Percentiles rank a stretch among this genome's conserved stretches.
These are phyloP conservation scores for Sphyrna mokarran DNA, from an alignment of 2,113 vertebrate genomes.

Conservation along the genomic window DNA sequence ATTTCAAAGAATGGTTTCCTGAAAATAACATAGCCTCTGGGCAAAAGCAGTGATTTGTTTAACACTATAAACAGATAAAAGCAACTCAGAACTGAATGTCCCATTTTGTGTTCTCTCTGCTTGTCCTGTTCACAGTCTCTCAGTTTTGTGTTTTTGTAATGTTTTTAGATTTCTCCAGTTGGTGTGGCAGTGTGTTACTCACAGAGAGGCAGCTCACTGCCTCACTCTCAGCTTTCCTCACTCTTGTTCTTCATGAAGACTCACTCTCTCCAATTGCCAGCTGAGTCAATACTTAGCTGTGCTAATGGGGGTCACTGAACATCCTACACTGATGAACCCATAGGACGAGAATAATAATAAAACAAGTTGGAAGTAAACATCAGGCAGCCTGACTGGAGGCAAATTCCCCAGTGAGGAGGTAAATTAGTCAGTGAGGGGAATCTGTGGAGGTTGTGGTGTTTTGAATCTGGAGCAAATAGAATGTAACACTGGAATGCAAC, in stretches of 20 bases:
- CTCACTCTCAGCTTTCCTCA: not conserved
- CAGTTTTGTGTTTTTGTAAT: not conserved
- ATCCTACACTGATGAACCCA: not conserved
- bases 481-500: not conserved
- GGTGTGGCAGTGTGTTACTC: not conserved
- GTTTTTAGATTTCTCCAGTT: not conserved
- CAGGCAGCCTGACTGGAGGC: not conserved
- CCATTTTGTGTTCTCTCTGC: not conserved
- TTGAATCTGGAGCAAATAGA: not conserved
- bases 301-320: not conserved
- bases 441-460: not conserved
- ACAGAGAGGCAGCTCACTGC: not conserved
- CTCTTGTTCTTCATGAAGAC: too few relatives aligned
- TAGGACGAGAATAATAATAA: not conserved
- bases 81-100: not conserved
- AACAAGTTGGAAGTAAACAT: not conserved
- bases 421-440: not conserved
- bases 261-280: not conserved
- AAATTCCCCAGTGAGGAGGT: too few relatives aligned
- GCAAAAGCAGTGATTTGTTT: not conserved
- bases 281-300: not conserved
- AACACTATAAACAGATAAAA: not conserved
- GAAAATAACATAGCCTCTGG: not conserved
- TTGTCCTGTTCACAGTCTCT: not conserved
- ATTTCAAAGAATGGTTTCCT: constrained; percentile 4